These are phyloP conservation scores for Dendroctonus ponderosae DNA, from an alignment of 1,140 invertebrate genomes.

Conservation along the genomic window DNA sequence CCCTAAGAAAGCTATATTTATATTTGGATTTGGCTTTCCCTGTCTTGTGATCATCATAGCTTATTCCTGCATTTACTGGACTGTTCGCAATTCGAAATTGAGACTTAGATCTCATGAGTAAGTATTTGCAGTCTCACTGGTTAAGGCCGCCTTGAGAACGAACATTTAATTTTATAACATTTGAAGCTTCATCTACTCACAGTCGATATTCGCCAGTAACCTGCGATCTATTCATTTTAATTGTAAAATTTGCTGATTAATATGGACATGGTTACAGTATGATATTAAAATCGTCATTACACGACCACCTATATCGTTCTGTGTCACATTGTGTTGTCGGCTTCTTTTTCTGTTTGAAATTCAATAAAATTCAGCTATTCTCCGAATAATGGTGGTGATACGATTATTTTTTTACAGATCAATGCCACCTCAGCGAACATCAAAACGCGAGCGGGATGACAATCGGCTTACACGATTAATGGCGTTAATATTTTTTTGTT, in stretches of 20 bases:
- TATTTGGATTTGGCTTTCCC: slow-evolving; percentile 77
- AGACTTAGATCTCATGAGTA: slow-evolving; percentile 68
- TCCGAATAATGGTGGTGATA: too few relatives aligned
- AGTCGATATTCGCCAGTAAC: too few relatives aligned
- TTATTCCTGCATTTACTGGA: slow-evolving; percentile 83
- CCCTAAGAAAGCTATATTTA: slow-evolving; percentile 82
- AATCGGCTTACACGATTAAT: slow-evolving; percentile 78
- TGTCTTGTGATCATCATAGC: slow-evolving; percentile 79
- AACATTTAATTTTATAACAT: neutral
- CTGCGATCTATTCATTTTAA: too few relatives aligned
- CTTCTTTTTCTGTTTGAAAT: too few relatives aligned
- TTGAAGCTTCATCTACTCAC: too few relatives aligned
- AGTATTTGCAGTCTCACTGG: slow-evolving; percentile 27
- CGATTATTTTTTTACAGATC: slow-evolving; percentile 47
- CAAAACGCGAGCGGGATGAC: slow-evolving; percentile 65
- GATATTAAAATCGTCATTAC: too few relatives aligned
- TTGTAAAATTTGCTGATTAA: too few relatives aligned
- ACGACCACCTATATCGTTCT: too few relatives aligned
- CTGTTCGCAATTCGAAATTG: slow-evolving; percentile 67
- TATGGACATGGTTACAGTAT: too few relatives aligned
- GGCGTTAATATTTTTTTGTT: slow-evolving; percentile 82
- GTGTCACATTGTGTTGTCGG: too few relatives aligned
- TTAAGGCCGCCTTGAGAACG: neutral
- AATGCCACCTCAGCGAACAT: slow-evolving; percentile 51
- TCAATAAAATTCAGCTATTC: too few relatives aligned